phyloP scores from a whole-genome alignment of 2,888 invertebrate genomes.

The Philhelius pedissequus region DNA sequence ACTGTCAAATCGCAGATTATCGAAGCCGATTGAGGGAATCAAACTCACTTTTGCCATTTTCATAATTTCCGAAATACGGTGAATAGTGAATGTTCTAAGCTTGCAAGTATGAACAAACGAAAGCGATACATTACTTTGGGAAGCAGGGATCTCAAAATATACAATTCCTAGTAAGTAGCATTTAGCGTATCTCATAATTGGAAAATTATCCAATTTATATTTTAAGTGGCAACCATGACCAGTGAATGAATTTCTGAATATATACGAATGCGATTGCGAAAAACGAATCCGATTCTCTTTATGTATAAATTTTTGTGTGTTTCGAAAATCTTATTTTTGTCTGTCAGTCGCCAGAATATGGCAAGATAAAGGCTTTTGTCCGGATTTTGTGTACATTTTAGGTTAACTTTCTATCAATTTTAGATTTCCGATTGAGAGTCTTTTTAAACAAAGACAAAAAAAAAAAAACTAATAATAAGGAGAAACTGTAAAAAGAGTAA shows the following conservation, averaged over 20 bases:
- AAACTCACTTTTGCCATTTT: too few relatives aligned
- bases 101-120: too few relatives aligned
- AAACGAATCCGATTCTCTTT: constrained; percentile 31
- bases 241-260: background rate
- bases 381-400: constrained; percentile 54
- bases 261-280: constrained; percentile 35
- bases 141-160: too few relatives aligned
- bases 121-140: too few relatives aligned
- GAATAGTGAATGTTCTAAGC: too few relatives aligned
- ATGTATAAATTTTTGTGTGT: constrained; percentile 36
- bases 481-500: constrained; percentile 21
- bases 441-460: constrained; percentile 28
- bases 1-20: too few relatives aligned
- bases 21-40: too few relatives aligned
- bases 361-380: constrained; percentile 61
- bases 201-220: too few relatives aligned
- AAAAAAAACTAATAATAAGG: background rate
- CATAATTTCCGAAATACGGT: too few relatives aligned
- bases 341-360: constrained; percentile 58
- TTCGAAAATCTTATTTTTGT: constrained; percentile 56
- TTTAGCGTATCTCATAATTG: too few relatives aligned
- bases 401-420: constrained; percentile 65
- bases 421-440: constrained; percentile 61
- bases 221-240: background rate
- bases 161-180: too few relatives aligned